Conservation (phyloP, 2,113 vertebrate species). For the Pomatorhinus ruficollis region DNA sequence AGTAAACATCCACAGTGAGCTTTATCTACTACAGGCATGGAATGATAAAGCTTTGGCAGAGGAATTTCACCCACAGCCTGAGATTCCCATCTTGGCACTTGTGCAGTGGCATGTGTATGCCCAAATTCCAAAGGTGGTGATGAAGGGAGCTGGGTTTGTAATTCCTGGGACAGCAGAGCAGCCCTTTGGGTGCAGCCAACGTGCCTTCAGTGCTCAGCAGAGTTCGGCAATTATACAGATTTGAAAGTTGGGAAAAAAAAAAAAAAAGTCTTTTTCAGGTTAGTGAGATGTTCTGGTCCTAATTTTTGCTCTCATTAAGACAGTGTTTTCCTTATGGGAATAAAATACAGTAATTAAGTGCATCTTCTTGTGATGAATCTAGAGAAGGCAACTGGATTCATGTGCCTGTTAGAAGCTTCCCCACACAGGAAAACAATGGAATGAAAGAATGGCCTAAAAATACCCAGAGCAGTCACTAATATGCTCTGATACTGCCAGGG, state of each 20-base stretch:
- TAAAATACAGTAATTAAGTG: neutral
- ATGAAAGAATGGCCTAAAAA: conserved; percentile 23
- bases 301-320: neutral
- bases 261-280: neutral
- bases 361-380: neutral
- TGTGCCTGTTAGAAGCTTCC: neutral
- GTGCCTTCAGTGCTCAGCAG: neutral
- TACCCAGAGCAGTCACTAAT: conserved; percentile 12
- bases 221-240: neutral
- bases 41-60: conserved; percentile 42
- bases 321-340: neutral
- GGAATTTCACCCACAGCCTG: conserved; percentile 17
- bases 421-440: neutral
- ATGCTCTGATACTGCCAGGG: conserved; percentile 15
- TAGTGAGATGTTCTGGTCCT: neutral
- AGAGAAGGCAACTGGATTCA: neutral
- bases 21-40: conserved; percentile 11
- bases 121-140: neutral
- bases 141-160: neutral
- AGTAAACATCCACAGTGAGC: conserved; percentile 47
- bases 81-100: conserved; percentile 21
- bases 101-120: neutral
- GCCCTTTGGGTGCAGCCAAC: neutral
- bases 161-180: neutral
- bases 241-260: neutral